These are phyloP conservation scores for Synodontis membranacea DNA, from an alignment of 2,113 vertebrate species.

Conservation along the genomic window DNA sequence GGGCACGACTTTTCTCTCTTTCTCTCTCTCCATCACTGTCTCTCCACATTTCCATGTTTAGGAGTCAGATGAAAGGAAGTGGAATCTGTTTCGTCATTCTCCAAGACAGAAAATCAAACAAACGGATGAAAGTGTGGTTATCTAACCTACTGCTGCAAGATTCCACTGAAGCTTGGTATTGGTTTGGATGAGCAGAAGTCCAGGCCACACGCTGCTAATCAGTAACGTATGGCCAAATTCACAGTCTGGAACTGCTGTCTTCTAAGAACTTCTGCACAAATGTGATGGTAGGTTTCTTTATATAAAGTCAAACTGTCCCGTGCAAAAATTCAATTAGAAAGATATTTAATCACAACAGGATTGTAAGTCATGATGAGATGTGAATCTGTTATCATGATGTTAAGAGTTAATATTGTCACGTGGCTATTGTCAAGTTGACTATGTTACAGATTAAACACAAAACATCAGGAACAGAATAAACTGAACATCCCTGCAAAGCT, in stretches of 20 bases:
- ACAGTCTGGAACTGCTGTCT: not conserved
- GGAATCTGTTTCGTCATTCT: constrained; percentile 52
- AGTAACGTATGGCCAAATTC: not conserved
- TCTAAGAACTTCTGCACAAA: not conserved
- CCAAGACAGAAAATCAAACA: constrained; percentile 59
- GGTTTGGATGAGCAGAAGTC: constrained; percentile 20
- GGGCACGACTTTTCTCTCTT: constrained; percentile 8
- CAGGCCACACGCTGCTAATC: constrained; percentile 18
- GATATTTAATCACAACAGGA: too few species aligned
- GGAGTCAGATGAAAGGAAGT: constrained; percentile 39
- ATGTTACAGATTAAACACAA: too few species aligned
- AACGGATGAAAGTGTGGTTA: constrained; percentile 46
- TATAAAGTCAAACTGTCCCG: not conserved
- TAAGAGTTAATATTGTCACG: too few species aligned
- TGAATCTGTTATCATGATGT: too few species aligned
- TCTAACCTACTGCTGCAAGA: constrained; percentile 54
- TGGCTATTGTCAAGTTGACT: too few species aligned
- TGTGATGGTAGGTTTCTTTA: not conserved
- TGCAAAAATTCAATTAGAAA: not conserved
- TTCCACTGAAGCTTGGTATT: not conserved
- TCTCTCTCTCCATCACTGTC: constrained; percentile 2
- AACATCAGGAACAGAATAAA: too few species aligned
- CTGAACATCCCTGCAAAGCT: too few species aligned
- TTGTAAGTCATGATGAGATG: not conserved
- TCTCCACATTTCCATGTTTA: constrained; percentile 34